Conservation (phyloP, 1,140 invertebrate genomes). For the Drosophila busckii region DNA sequence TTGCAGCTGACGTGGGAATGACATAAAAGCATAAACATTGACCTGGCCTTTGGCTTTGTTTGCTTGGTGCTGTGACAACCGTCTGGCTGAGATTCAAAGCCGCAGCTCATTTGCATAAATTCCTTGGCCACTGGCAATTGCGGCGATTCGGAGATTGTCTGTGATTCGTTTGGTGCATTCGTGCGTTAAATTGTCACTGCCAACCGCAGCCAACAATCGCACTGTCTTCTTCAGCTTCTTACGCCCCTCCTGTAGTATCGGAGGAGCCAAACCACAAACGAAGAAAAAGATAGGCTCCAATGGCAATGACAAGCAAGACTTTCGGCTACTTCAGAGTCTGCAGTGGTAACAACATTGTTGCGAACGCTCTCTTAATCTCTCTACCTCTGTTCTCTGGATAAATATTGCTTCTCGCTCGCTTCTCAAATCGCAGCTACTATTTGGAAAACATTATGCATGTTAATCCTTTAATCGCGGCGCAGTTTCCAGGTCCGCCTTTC, state of each 20-base stretch:
- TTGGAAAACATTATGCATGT: conserved; percentile 71
- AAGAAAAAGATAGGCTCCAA: conserved; percentile 4
- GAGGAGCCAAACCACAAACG: conserved; percentile 41
- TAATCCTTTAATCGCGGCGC: conserved; percentile 68
- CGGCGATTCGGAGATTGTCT: conserved; percentile 11
- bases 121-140: conserved; percentile 36
- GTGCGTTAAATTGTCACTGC: conserved; percentile 61
- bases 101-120: conserved; percentile 61
- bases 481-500: conserved; percentile 23
- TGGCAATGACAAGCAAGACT: conserved; percentile 16
- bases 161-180: conserved; percentile 39
- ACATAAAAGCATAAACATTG: conserved; percentile 46
- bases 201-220: conserved; percentile 22
- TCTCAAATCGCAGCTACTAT: conserved; percentile 21
- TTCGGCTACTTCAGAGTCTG: conserved; percentile 61
- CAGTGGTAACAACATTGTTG: conserved; percentile 68
- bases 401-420: neutral
- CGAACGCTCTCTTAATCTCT: neutral
- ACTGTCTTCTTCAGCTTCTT: neutral
- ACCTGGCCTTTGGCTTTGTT: conserved; percentile 18
- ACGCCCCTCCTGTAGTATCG: neutral
- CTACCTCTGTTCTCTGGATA: neutral
- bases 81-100: conserved; percentile 18
- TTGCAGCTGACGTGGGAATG: conserved; percentile 43
- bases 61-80: conserved; percentile 37